Percentiles rank a stretch among this genome's conserved stretches.
These are phyloP conservation scores for Homarus americanus DNA, from an alignment of 1,140 invertebrate species.

Conservation along the genomic window DNA sequence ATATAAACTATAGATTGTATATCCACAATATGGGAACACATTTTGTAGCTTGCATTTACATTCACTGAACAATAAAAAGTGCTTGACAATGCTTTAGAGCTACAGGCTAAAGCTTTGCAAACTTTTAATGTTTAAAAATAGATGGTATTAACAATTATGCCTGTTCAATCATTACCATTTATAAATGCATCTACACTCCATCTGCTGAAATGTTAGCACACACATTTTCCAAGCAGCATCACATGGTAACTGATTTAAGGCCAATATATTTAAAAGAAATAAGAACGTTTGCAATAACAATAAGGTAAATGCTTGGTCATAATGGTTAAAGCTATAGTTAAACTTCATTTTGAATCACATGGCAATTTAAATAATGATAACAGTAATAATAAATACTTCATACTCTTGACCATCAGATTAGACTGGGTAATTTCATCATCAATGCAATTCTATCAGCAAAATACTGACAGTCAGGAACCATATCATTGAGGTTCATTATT, in stretches of 20 bases:
- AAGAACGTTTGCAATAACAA: slow-evolving; percentile 10
- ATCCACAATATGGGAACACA: slow-evolving; percentile 66
- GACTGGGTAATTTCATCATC: neutral
- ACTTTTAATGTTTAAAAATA: slow-evolving; percentile 55
- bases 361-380: neutral
- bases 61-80: slow-evolving; percentile 50
- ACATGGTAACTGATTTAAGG: slow-evolving; percentile 67
- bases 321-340: slow-evolving; percentile 54
- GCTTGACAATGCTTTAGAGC: slow-evolving; percentile 71
- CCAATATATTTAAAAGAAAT: slow-evolving; percentile 29
- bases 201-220: slow-evolving; percentile 37
- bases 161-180: slow-evolving; percentile 65
- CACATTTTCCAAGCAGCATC: slow-evolving; percentile 27
- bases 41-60: slow-evolving; percentile 56
- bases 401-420: neutral
- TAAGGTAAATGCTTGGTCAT: slow-evolving; percentile 60
- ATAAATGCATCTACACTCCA: slow-evolving; percentile 58
- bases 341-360: neutral
- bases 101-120: slow-evolving; percentile 70
- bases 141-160: slow-evolving; percentile 59
- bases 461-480: slow-evolving; percentile 16
- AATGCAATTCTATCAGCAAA: neutral
- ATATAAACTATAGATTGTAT: slow-evolving; percentile 63
- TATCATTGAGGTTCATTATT: slow-evolving; percentile 14
- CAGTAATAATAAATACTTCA: neutral